Evolutionary conservation across 2,888 invertebrate species (phyloP), one percentile per base, ranked within the genome.

Genomic region (Ectemnius cavifrons): DNA sequence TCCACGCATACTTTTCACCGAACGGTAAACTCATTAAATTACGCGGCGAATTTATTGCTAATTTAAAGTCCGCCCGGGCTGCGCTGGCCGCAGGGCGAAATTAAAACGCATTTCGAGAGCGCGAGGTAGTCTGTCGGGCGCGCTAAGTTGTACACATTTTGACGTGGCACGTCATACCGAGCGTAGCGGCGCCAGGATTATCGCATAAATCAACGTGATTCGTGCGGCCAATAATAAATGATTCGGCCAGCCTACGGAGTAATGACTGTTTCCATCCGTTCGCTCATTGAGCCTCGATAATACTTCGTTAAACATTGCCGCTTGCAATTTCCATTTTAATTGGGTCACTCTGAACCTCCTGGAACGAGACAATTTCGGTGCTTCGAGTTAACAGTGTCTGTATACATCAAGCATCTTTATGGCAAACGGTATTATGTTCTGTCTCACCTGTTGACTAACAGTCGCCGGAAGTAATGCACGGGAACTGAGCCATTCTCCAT

Each of bases 251-350:
- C 16, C 16, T 52, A 52, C 2, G 52, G 16, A 14, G 52, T 52
- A 52, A 52, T 52, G 52, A 52, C 52, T 52, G 52, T 52, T 52
- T 52, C 16, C 52, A 52, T 11, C 52, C 5, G 52, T 13, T 16
- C 52, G 52, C 16, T 52, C 14, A 14, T 52, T 52, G 5, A 52
- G 52, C 52, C 16, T 52, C n/a, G 16, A 52, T 52, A 52, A 52
- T 52, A 52, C 52, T 52, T 52, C 52, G 52, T 52, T 52, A 52
- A 52, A 52, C 52, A 52, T 52, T 52, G 52, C 52, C 52, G 14
- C n/a, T 52, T 13, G 52, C 52, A 52, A 52, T 52, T 52, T 52
- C n/a, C 52, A 52, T 52, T 14, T 52, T 52, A 52, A 52, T 52
- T 52, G 52, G 52, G 16, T 52, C 52, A 16, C n/a, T n/a, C n/a